phyloP scores from a whole-genome alignment of 2,888 invertebrate genomes.

The Drosophila limbata region DNA sequence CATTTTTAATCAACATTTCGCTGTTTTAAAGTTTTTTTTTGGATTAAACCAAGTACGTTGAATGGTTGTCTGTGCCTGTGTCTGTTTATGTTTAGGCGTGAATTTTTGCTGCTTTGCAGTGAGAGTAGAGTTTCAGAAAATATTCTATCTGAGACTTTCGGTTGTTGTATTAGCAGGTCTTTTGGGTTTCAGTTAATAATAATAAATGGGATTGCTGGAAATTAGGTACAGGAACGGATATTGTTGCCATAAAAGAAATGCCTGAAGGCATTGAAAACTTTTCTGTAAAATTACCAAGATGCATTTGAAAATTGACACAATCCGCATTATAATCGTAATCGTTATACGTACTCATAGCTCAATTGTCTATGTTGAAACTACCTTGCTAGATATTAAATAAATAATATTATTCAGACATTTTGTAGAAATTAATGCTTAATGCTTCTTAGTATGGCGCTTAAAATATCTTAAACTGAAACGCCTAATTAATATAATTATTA shows the following conservation, averaged over 20 bases:
- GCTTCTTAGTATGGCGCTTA: conserved; percentile 48
- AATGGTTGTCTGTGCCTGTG: conserved; percentile 47
- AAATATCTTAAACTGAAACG: conserved; percentile 23
- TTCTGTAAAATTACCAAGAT: conserved; percentile 31
- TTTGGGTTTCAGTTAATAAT: conserved; percentile 18
- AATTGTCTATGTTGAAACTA: conserved; percentile 37
- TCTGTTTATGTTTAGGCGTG: conserved; percentile 26
- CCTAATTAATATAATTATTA: conserved; percentile 24
- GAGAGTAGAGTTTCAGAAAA: conserved; percentile 68
- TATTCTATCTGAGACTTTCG: conserved; percentile 51
- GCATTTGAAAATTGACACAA: conserved; percentile 61
- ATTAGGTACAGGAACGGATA: conserved; percentile 72
- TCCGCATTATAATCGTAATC: conserved; percentile 39
- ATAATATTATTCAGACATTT: conserved; percentile 54
- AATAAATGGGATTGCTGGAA: conserved; percentile 31
- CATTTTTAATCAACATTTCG: conserved; percentile 70
- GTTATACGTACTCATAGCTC: conserved; percentile 30
- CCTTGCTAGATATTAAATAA: conserved; percentile 50
- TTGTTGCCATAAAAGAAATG: conserved; percentile 9
- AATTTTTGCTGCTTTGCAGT: conserved; percentile 70
- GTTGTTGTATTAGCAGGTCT: conserved; percentile 40
- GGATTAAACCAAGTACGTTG: conserved; percentile 70
- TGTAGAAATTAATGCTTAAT: conserved; percentile 33
- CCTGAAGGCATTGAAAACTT: conserved; percentile 25
- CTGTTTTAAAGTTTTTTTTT: conserved; percentile 56